phyloP scores from a whole-genome alignment of 2,888 invertebrate genomes.

The Cosmorhoe ocellata region DNA sequence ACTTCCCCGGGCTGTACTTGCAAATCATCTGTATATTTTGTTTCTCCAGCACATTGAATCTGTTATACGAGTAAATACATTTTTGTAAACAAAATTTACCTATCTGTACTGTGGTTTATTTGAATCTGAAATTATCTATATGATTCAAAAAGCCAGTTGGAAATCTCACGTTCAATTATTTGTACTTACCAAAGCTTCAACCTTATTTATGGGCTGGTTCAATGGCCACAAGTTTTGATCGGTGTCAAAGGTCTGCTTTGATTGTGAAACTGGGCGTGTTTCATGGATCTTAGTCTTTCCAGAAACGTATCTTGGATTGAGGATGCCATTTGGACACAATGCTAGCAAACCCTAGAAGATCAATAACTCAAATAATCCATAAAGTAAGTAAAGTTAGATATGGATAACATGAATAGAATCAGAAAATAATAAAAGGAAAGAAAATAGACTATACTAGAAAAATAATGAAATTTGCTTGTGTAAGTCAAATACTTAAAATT shows the following conservation, averaged over 20 bases:
- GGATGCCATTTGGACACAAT: slow-evolving; percentile 40
- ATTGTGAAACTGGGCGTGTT: slow-evolving; percentile 67
- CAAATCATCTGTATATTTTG: slow-evolving; percentile 85
- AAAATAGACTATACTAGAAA: too few species aligned
- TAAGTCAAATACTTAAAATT: too few species aligned
- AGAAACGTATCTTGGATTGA: slow-evolving; percentile 37
- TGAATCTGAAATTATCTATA: too few species aligned
- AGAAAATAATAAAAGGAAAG: too few species aligned
- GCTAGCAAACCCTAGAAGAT: slow-evolving; percentile 42
- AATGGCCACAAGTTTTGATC: slow-evolving; percentile 85
- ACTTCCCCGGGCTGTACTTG: slow-evolving; percentile 83
- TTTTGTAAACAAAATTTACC: too few species aligned
- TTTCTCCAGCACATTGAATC: slow-evolving; percentile 86
- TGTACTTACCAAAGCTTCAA: slow-evolving; percentile 73
- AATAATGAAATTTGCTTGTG: too few species aligned
- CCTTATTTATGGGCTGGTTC: slow-evolving; percentile 85
- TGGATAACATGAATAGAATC: too few species aligned
- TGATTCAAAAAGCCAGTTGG: too few species aligned
- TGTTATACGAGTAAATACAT: slow-evolving; percentile 13
- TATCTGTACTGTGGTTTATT: too few species aligned
- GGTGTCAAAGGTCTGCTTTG: slow-evolving; percentile 83
- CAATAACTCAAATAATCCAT: neutral
- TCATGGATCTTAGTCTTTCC: slow-evolving; percentile 40
- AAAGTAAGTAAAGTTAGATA: too few species aligned
- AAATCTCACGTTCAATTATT: too few species aligned